phyloP scores from a whole-genome alignment of 2,888 invertebrate species.

The Lissonota sp. region DNA sequence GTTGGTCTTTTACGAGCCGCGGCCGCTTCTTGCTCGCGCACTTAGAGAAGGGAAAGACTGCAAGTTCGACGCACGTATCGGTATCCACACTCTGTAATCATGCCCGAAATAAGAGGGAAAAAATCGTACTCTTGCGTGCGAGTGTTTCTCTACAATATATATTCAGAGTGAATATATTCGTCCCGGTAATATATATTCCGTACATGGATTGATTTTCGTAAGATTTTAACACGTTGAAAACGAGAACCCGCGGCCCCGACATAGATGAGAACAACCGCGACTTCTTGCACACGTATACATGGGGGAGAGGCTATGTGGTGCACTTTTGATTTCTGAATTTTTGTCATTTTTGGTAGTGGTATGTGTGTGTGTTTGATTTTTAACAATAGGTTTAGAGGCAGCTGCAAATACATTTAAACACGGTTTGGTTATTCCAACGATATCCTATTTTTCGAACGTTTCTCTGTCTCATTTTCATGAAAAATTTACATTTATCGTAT shows the following conservation, averaged over 20 bases:
- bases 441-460: too few relatives aligned
- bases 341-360: too few relatives aligned
- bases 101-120: slow-evolving; percentile 29
- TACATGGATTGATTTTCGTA: slow-evolving; percentile 53
- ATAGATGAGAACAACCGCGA: slow-evolving; percentile 2
- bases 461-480: too few relatives aligned
- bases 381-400: too few relatives aligned
- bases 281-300: neutral
- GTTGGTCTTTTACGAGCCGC: slow-evolving; percentile 56
- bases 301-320: too few relatives aligned
- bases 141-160: slow-evolving; percentile 17
- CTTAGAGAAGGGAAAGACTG: slow-evolving; percentile 13
- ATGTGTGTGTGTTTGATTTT: too few relatives aligned
- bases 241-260: slow-evolving; percentile 13
- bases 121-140: slow-evolving; percentile 40
- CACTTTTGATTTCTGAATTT: too few relatives aligned
- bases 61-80: slow-evolving; percentile 41
- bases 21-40: slow-evolving; percentile 23
- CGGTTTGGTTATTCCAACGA: too few relatives aligned
- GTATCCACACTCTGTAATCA: slow-evolving; percentile 58
- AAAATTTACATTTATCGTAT: too few relatives aligned
- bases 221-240: slow-evolving; percentile 33
- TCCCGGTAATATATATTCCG: slow-evolving; percentile 30
- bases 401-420: too few relatives aligned
- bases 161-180: slow-evolving; percentile 50